Conservation (phyloP, 2,797 vertebrate species). For the Parambassis ranga region DNA sequence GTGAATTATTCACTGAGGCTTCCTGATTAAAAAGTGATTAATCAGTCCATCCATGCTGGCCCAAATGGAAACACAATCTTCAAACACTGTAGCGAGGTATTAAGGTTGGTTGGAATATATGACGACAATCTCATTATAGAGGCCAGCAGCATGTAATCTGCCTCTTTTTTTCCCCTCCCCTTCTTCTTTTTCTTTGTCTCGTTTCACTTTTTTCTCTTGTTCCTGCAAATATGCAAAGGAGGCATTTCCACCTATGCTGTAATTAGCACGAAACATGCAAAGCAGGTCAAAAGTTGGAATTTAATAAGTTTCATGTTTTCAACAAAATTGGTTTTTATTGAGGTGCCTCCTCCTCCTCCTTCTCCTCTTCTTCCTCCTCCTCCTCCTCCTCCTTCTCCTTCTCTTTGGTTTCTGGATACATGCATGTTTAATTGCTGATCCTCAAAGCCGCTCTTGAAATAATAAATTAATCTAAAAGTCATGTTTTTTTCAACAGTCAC, state of each 20-base stretch:
- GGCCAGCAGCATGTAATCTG: constrained; percentile 53
- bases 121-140: constrained; percentile 57
- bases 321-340: constrained; percentile 52
- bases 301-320: constrained; percentile 59
- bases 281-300: constrained; percentile 62
- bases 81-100: constrained; percentile 41
- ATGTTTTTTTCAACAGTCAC: background rate
- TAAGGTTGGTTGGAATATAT: constrained; percentile 45
- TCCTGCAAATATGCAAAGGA: constrained; percentile 61
- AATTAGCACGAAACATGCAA: constrained; percentile 68
- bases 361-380: too few species aligned
- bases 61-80: constrained; percentile 49
- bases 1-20: constrained; percentile 55
- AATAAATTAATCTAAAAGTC: constrained; percentile 10
- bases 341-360: constrained; percentile 11
- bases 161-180: background rate
- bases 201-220: constrained; percentile 21
- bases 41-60: constrained; percentile 47
- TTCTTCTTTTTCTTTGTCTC: constrained; percentile 55
- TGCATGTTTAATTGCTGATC: constrained; percentile 27
- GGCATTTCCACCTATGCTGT: constrained; percentile 44
- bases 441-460: constrained; percentile 54
- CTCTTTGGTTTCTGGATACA: constrained; percentile 37
- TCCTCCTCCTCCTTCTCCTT: too few species aligned
- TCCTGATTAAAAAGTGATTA: constrained; percentile 63